Conservation (phyloP, 2,113 vertebrate species). For the Ailuropoda melanoleuca region DNA sequence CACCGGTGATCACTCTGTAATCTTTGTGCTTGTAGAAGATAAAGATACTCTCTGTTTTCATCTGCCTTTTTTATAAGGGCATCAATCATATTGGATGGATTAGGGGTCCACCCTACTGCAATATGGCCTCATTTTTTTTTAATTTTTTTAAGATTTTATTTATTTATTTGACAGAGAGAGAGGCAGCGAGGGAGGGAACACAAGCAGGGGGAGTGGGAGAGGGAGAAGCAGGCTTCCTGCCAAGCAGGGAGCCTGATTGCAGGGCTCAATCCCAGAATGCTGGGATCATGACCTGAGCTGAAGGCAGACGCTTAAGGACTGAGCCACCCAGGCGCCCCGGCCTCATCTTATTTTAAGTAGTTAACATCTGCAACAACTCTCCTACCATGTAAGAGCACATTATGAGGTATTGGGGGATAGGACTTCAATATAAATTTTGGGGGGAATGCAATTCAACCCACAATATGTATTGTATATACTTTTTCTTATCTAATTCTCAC, state of each 20-base stretch:
- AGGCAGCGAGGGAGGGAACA: too few species aligned
- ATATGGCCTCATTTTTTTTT: not conserved
- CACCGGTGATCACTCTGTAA: not conserved
- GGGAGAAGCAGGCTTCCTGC: too few species aligned
- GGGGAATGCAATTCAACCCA: not conserved
- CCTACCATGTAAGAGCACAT: not conserved
- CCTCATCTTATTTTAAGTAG: not conserved
- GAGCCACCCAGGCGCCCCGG: too few species aligned
- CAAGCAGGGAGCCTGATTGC: too few species aligned
- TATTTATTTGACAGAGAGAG: too few species aligned
- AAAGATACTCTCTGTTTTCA: not conserved
- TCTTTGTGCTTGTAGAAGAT: not conserved
- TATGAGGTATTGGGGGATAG: not conserved
- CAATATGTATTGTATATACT: not conserved
- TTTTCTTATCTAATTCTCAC: not conserved
- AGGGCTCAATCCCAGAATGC: too few species aligned
- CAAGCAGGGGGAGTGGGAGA: too few species aligned
- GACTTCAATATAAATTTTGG: not conserved
- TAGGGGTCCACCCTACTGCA: not conserved
- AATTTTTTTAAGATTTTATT: too few species aligned
- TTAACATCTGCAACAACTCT: not conserved
- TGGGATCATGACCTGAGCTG: too few species aligned
- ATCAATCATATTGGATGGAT: not conserved
- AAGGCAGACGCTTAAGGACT: too few species aligned
- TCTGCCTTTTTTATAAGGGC: not conserved